Evolutionary conservation across 2,888 invertebrate species (phyloP).

Genomic region (Leptopilina myrica): DNA sequence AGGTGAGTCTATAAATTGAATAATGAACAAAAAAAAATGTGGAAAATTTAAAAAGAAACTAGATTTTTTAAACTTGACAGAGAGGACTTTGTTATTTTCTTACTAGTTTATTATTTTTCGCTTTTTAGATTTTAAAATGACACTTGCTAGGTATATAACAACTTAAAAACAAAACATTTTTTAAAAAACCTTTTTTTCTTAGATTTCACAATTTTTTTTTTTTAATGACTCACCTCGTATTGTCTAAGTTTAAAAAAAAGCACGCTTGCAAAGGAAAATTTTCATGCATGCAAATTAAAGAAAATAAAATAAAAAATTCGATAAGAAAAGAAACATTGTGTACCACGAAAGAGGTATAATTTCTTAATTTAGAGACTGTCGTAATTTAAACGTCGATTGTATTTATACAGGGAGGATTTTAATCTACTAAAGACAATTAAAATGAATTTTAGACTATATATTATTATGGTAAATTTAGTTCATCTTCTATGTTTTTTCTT

Average conservation of each 20-base stretch:
- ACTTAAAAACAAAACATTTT: not conserved
- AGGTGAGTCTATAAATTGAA: conserved; percentile 10
- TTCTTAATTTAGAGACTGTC: conserved; percentile 24
- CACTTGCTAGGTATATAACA: not conserved
- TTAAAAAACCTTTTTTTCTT: not conserved
- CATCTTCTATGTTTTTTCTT: not conserved
- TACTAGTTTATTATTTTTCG: conserved; percentile 29
- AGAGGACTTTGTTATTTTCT: conserved; percentile 29
- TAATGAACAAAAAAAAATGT: not conserved
- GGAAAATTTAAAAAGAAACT: not conserved
- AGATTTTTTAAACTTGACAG: not conserved
- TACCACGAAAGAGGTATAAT: conserved; percentile 26
- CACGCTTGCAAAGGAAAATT: conserved; percentile 14
- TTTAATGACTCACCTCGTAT: conserved; percentile 25
- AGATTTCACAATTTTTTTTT: conserved; percentile 10
- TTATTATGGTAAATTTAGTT: not conserved
- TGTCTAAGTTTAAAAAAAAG: conserved; percentile 13
- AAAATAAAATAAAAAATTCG: too few species aligned
- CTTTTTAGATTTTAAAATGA: conserved; percentile 8
- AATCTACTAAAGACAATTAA: conserved; percentile 21
- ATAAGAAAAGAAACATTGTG: not conserved
- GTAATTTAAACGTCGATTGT: conserved; percentile 21
- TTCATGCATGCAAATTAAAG: conserved; percentile 19
- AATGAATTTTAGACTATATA: not conserved
- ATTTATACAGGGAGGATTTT: conserved; percentile 33